Conservation (phyloP, 1,140 invertebrate species). For the Halotydeus destructor region DNA sequence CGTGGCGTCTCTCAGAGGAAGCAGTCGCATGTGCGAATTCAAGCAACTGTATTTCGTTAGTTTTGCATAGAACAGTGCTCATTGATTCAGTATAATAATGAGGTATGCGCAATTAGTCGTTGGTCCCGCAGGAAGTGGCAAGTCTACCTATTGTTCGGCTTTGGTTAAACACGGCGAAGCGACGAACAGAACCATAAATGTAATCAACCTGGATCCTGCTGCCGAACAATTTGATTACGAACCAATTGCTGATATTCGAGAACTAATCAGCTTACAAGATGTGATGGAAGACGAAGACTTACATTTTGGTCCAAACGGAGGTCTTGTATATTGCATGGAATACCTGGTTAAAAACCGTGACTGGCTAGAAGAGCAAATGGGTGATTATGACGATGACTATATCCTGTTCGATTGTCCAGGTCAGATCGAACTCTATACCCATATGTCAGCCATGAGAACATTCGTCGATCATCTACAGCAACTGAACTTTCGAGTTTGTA, state of each 20-base stretch:
- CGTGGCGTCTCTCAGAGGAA: background rate
- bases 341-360: slow-evolving; percentile 73
- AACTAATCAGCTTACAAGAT: slow-evolving; percentile 84
- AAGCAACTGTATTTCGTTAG: background rate
- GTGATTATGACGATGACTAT: slow-evolving; percentile 56
- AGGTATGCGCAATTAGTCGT: slow-evolving; percentile 82
- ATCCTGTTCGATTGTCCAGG: slow-evolving; percentile 97
- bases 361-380: slow-evolving; percentile 69
- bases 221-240: slow-evolving; percentile 87
- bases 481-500: slow-evolving; percentile 47
- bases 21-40: background rate
- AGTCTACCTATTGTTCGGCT: slow-evolving; percentile 87
- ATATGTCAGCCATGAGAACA: slow-evolving; percentile 66
- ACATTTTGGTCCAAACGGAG: slow-evolving; percentile 92
- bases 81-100: slow-evolving; percentile 35
- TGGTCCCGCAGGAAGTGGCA: slow-evolving; percentile 85
- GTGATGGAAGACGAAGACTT: slow-evolving; percentile 87
- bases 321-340: slow-evolving; percentile 90
- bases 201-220: slow-evolving; percentile 93
- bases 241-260: slow-evolving; percentile 65
- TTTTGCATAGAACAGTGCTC: too few species aligned
- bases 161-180: slow-evolving; percentile 63
- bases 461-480: slow-evolving; percentile 49
- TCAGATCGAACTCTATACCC: slow-evolving; percentile 95
- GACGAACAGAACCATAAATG: slow-evolving; percentile 46